Conservation (phyloP, 2,797 vertebrate genomes). For the Cuniculus paca region DNA sequence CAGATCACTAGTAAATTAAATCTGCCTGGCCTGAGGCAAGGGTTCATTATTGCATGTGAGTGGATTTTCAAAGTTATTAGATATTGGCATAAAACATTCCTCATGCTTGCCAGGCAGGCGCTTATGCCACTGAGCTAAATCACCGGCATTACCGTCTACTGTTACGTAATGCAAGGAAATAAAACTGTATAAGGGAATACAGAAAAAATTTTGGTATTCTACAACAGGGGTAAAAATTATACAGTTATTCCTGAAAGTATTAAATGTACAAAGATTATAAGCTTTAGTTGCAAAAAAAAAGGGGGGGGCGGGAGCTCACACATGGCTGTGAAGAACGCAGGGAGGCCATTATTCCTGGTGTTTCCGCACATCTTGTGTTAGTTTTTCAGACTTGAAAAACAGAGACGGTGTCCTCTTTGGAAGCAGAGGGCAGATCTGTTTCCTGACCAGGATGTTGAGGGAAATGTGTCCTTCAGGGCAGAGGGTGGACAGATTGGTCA, state of each 20-base stretch:
- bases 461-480: not conserved
- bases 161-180: not conserved
- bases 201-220: not conserved
- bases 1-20: not conserved
- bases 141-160: not conserved
- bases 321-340: not conserved
- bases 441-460: not conserved
- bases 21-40: not conserved
- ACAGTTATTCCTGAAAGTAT: not conserved
- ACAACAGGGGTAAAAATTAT: not conserved
- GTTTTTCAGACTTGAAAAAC: not conserved
- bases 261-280: not conserved
- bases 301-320: not conserved
- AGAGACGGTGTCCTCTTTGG: not conserved
- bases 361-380: not conserved
- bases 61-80: slow-evolving; percentile 30
- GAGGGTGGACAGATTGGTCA: not conserved
- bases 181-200: not conserved
- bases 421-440: not conserved
- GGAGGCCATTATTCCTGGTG: not conserved
- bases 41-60: fast-evolving
- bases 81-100: not conserved
- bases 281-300: not conserved
- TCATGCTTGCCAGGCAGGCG: no score
- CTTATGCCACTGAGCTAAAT: no score